phyloP scores from a whole-genome alignment of 2,113 vertebrate species.

The Pterocles burchelli region DNA sequence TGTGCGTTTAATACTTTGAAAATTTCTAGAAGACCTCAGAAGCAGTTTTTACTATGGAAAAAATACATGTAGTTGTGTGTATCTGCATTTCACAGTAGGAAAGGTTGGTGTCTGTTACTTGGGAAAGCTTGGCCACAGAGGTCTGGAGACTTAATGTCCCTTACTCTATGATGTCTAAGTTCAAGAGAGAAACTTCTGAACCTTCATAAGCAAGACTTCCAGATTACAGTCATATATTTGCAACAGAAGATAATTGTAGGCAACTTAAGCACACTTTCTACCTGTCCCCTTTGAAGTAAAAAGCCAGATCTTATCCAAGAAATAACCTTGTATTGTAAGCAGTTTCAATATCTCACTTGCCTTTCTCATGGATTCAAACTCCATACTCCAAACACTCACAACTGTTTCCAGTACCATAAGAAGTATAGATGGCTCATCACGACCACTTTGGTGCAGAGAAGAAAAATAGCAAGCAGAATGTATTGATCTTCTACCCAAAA shows the following conservation, averaged over 20 bases:
- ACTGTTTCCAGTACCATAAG: not conserved
- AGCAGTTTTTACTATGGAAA: not conserved
- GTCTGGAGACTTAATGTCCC: not conserved
- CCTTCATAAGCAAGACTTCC: not conserved
- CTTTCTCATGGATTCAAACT: not conserved
- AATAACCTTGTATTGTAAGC: not conserved
- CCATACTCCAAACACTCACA: not conserved
- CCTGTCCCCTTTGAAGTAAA: not conserved
- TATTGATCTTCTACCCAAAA: not conserved
- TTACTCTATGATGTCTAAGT: not conserved
- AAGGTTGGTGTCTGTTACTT: not conserved
- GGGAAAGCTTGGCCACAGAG: not conserved
- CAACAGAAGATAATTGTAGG: not conserved
- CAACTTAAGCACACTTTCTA: not conserved
- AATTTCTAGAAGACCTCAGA: not conserved
- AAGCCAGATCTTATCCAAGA: not conserved
- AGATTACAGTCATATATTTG: not conserved
- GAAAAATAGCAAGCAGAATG: not conserved
- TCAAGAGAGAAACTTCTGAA: not conserved
- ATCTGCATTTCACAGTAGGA: not conserved
- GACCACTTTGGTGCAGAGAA: rapidly evolving
- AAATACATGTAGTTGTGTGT: not conserved
- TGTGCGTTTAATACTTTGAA: not conserved
- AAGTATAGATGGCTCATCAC: not conserved
- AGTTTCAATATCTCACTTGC: not conserved